Conservation (phyloP, 2,888 invertebrate species). For the Trachelus troglodyta region DNA sequence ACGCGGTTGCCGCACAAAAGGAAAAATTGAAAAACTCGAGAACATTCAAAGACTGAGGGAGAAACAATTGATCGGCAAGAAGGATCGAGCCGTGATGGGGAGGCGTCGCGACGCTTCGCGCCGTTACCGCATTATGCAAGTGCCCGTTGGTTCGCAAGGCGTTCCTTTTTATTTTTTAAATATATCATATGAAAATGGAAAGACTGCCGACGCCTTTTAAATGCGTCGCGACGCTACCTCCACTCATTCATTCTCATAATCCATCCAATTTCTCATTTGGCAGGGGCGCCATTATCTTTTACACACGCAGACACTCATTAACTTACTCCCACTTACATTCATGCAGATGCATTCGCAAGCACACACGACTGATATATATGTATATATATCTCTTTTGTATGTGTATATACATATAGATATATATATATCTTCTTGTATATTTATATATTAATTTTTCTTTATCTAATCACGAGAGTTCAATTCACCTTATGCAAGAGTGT, state of each 20-base stretch:
- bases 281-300: too few relatives aligned
- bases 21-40: not conserved
- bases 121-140: not conserved
- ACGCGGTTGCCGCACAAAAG: not conserved
- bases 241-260: not conserved
- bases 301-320: not conserved
- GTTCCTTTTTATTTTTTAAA: not conserved
- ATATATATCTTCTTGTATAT: not conserved
- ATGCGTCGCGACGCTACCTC: not conserved
- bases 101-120: not conserved
- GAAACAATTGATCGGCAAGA: not conserved
- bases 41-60: not conserved
- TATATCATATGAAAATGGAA: not conserved
- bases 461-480: not conserved
- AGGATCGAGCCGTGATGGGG: not conserved
- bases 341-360: not conserved
- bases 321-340: not conserved
- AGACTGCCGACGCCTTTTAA: not conserved
- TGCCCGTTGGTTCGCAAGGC: not conserved
- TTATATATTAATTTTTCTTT: not conserved
- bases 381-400: not conserved
- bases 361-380: not conserved
- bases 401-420: not conserved
- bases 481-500: conserved; percentile 9
- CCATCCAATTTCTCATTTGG: not conserved